Evolutionary conservation across 1,140 invertebrate genomes (phyloP).

Genomic region (Penaeus japonicus): DNA sequence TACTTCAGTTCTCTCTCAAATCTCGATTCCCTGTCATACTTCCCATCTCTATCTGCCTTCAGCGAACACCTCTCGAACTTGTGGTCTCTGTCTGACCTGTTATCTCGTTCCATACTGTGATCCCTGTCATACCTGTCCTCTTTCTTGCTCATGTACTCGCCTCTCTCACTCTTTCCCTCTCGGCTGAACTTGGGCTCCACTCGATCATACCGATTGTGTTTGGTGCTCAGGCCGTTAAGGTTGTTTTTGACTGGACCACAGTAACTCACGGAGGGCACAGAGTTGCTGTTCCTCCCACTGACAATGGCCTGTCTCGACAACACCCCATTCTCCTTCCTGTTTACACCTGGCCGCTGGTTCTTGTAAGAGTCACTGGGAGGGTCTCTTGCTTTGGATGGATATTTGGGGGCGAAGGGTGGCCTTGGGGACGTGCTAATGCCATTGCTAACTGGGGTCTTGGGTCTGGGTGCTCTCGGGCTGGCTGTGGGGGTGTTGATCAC

Average conservation of each 20-base stretch:
- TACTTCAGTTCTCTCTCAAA: neutral
- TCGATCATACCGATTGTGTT: slow-evolving; percentile 6
- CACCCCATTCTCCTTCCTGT: slow-evolving; percentile 33
- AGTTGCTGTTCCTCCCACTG: slow-evolving; percentile 20
- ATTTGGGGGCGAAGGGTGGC: neutral
- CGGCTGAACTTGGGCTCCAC: slow-evolving; percentile 14
- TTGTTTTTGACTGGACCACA: slow-evolving; percentile 31
- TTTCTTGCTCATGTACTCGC: neutral
- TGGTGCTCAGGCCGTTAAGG: slow-evolving; percentile 10
- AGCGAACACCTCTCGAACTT: neutral
- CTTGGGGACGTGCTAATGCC: slow-evolving; percentile 11
- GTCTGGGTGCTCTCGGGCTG: slow-evolving; percentile 31
- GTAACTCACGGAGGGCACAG: slow-evolving; percentile 23
- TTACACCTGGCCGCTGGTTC: slow-evolving; percentile 11
- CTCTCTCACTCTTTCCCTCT: slow-evolving; percentile 22
- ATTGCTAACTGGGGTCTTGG: slow-evolving; percentile 21
- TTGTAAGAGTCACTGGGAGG: slow-evolving; percentile 33
- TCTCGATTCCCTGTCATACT: neutral
- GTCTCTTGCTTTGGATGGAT: slow-evolving; percentile 21
- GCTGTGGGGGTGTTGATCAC: slow-evolving; percentile 45
- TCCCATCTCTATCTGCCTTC: neutral
- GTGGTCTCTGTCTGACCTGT: neutral
- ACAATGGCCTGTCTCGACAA: neutral
- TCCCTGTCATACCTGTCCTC: neutral
- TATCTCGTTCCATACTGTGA: neutral